Conservation (phyloP, 1,140 invertebrate species). For the Halesus radiatus region DNA sequence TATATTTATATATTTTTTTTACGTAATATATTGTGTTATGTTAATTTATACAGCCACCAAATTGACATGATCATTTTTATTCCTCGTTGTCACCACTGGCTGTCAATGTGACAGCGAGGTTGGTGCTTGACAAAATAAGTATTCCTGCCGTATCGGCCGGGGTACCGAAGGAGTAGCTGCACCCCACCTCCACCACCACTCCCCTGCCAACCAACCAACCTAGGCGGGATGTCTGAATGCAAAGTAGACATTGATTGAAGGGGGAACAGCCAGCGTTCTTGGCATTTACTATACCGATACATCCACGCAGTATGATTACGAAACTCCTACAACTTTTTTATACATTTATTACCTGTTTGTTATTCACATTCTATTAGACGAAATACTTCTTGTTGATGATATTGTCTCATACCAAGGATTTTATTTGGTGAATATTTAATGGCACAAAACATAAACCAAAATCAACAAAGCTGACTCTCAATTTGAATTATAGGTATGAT, state of each 20-base stretch:
- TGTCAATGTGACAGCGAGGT: slow-evolving; percentile 4
- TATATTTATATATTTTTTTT: too few relatives aligned
- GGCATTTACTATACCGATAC: slow-evolving; percentile 13
- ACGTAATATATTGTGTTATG: too few relatives aligned
- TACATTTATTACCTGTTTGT: too few relatives aligned
- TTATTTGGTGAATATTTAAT: too few relatives aligned
- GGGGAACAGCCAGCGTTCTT: slow-evolving; percentile 22
- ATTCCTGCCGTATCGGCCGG: neutral
- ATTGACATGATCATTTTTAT: slow-evolving; percentile 11
- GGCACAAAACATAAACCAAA: too few relatives aligned
- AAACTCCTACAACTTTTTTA: too few relatives aligned
- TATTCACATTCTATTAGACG: too few relatives aligned
- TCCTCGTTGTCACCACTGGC: neutral
- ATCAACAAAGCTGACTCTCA: too few relatives aligned
- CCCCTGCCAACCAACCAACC: neutral
- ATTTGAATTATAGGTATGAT: too few relatives aligned
- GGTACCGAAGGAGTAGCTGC: neutral
- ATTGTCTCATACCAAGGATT: too few relatives aligned
- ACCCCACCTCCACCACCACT: too few relatives aligned
- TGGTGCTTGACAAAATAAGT: slow-evolving; percentile 6
- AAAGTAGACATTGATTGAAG: slow-evolving; percentile 57
- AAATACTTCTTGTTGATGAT: too few relatives aligned
- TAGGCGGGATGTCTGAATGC: slow-evolving; percentile 52
- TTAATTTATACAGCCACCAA: neutral
- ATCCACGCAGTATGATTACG: neutral